These are phyloP conservation scores for Noctua comes DNA, from an alignment of 2,888 invertebrate species.

Conservation along the genomic window DNA sequence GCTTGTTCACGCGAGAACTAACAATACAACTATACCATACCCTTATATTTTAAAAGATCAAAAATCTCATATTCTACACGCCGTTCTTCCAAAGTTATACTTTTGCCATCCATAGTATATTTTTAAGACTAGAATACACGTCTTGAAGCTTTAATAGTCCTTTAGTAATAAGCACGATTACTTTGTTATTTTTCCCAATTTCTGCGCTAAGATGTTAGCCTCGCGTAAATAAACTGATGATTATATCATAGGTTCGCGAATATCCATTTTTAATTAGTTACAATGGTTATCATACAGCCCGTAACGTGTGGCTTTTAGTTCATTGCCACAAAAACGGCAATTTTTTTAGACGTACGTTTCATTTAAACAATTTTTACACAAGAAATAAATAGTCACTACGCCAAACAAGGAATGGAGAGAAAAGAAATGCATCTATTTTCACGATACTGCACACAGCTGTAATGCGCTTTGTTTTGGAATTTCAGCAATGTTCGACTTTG, in stretches of 20 bases:
- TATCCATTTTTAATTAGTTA: conserved; percentile 51
- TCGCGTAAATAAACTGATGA: conserved; percentile 62
- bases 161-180: conserved; percentile 22
- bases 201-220: conserved; percentile 45
- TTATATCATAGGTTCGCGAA: conserved; percentile 54
- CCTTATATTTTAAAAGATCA: conserved; percentile 45
- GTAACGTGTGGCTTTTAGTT: conserved; percentile 19
- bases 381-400: conserved; percentile 60
- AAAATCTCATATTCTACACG: conserved; percentile 43
- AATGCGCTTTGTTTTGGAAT: conserved; percentile 28
- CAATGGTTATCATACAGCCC: conserved; percentile 49
- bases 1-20: conserved; percentile 64
- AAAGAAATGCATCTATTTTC: conserved; percentile 62
- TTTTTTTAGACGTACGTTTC: conserved; percentile 35
- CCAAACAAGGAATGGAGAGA: conserved; percentile 66
- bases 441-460: conserved; percentile 38
- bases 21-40: conserved; percentile 38
- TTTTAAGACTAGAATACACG: conserved; percentile 56
- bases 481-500: conserved; percentile 37
- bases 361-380: conserved; percentile 61
- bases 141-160: conserved; percentile 25
- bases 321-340: conserved; percentile 36
- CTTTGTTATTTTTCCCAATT: conserved; percentile 17
- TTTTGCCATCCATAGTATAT: conserved; percentile 40
- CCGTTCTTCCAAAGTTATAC: conserved; percentile 51